Conservation (phyloP, 2,113 vertebrate species). For the Paedocypris sp. region DNA sequence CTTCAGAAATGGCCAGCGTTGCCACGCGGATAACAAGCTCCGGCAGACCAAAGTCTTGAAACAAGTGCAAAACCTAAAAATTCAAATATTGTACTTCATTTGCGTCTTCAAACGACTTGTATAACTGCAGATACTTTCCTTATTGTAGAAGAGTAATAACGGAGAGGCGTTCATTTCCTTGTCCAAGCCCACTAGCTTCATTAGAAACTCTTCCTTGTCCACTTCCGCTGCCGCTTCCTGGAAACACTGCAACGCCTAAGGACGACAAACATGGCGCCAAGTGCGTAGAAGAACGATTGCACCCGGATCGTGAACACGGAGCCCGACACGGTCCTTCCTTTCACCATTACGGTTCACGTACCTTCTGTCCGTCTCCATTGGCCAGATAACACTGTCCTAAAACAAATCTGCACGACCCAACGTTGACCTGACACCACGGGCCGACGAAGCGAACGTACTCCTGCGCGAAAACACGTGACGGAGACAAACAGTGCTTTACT, state of each 20-base stretch:
- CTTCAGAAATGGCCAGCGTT: conserved; percentile 74
- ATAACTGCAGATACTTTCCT: conserved; percentile 53
- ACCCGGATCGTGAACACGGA: too few relatives aligned
- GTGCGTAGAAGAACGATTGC: background rate
- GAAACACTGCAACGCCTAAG: conserved; percentile 84
- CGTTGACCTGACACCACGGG: conserved; percentile 87
- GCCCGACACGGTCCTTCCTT: too few relatives aligned
- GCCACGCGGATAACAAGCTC: conserved; percentile 84
- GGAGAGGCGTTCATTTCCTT: conserved; percentile 66
- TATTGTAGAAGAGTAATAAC: conserved; percentile 82
- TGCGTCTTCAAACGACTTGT: background rate
- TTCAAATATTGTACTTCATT: background rate
- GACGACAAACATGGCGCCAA: background rate
- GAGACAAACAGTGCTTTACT: too few relatives aligned
- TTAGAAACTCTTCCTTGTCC: conserved; percentile 86
- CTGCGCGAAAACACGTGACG: conserved; percentile 41
- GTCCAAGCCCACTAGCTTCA: conserved; percentile 64
- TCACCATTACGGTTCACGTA: conserved; percentile 45
- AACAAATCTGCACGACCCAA: conserved; percentile 87
- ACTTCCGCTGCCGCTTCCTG: conserved; percentile 79
- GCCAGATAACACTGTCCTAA: conserved; percentile 85
- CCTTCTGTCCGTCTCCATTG: conserved; percentile 88
- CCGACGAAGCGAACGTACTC: conserved; percentile 80
- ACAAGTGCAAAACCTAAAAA: conserved; percentile 73
- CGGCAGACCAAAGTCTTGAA: conserved; percentile 79